Conservation (phyloP, 2,888 invertebrate species). For the Oligia latruncula region DNA sequence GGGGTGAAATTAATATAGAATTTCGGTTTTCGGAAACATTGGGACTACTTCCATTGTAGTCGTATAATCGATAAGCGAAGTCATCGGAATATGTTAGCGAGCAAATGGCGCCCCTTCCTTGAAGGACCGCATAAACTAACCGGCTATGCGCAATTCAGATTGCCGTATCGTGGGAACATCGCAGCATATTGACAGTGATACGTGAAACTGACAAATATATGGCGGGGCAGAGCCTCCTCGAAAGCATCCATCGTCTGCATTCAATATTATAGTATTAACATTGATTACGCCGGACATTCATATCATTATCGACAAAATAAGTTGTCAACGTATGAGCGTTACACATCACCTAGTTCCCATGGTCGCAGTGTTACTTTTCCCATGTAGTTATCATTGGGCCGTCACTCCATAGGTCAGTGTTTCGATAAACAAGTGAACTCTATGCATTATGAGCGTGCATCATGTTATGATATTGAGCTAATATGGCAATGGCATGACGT, state of each 20-base stretch:
- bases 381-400: constrained; percentile 80
- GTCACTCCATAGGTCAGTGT: constrained; percentile 79
- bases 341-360: constrained; percentile 82
- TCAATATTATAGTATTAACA: constrained; percentile 62
- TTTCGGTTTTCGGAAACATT: constrained; percentile 43
- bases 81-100: constrained; percentile 65
- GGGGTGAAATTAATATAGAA: constrained; percentile 56
- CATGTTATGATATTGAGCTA: constrained; percentile 58
- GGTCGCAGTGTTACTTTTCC: constrained; percentile 76
- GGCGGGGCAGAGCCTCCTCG: constrained; percentile 66
- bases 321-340: constrained; percentile 66
- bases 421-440: constrained; percentile 78
- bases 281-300: constrained; percentile 69
- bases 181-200: constrained; percentile 75
- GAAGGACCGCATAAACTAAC: constrained; percentile 71
- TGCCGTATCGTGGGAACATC: constrained; percentile 75
- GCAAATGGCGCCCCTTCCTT: constrained; percentile 68
- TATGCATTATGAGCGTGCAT: constrained; percentile 65
- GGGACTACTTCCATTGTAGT: constrained; percentile 45
- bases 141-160: constrained; percentile 73
- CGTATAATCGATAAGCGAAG: constrained; percentile 66
- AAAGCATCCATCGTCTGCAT: constrained; percentile 63
- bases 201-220: constrained; percentile 74
- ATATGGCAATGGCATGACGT: constrained; percentile 61
- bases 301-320: constrained; percentile 67